These are phyloP conservation scores for Schrankia costaestrigalis DNA, from an alignment of 2,888 invertebrate genomes.

Conservation along the genomic window DNA sequence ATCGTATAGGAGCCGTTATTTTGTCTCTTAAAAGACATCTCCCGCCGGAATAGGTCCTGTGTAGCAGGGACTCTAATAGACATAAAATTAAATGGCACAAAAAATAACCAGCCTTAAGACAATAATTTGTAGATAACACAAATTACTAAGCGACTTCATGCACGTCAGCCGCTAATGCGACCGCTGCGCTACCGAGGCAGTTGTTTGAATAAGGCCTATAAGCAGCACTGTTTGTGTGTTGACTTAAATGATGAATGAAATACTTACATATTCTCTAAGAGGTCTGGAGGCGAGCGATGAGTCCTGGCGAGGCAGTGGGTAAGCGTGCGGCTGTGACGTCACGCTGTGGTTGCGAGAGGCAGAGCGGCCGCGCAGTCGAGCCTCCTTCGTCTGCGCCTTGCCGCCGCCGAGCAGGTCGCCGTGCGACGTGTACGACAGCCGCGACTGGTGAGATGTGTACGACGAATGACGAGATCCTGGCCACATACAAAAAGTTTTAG, in stretches of 20 bases:
- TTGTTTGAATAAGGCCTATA: too few species aligned
- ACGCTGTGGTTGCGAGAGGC: slow-evolving; percentile 85
- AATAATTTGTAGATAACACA: neutral
- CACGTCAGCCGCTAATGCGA: too few species aligned
- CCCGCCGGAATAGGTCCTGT: too few species aligned
- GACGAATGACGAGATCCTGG: slow-evolving; percentile 94
- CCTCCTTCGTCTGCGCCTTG: slow-evolving; percentile 91
- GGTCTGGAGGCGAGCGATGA: slow-evolving; percentile 82
- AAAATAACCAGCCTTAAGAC: too few species aligned
- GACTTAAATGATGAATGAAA: too few species aligned
- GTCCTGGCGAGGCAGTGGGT: slow-evolving; percentile 74
- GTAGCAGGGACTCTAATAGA: too few species aligned
- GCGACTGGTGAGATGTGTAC: slow-evolving; percentile 96
- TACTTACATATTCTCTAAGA: slow-evolving; percentile 87
- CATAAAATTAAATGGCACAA: too few species aligned
- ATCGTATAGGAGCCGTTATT: too few species aligned
- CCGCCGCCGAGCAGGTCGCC: slow-evolving; percentile 92
- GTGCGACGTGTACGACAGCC: slow-evolving; percentile 96
- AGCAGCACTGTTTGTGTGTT: too few species aligned
- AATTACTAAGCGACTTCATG: too few species aligned
- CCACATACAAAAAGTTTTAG: slow-evolving; percentile 9
- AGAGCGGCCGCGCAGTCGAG: slow-evolving; percentile 88
- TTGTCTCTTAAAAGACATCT: too few species aligned
- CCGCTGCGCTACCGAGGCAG: too few species aligned
- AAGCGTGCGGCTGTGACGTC: slow-evolving; percentile 80